A percentile compares a stretch with the other conserved stretches of the same genome.
Evolutionary conservation across 1,140 invertebrate genomes (phyloP).

Genomic region (Drosophila truncata): DNA sequence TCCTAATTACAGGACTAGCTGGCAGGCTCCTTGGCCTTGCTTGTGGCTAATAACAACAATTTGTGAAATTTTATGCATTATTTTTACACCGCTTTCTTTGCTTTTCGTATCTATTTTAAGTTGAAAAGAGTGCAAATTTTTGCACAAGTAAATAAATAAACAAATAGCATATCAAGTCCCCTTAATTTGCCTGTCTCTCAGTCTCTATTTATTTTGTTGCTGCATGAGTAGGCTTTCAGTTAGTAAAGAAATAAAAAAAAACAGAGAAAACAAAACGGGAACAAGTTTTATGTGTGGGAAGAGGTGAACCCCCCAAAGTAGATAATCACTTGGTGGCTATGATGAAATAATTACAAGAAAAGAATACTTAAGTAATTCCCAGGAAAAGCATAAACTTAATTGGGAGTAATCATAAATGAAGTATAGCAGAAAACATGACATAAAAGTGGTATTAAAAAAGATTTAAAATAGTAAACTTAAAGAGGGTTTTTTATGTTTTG

Average conservation of each 20-base stretch:
- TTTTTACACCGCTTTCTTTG: background rate
- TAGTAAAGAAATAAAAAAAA: background rate
- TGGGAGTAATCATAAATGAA: background rate
- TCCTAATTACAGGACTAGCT: constrained; percentile 59
- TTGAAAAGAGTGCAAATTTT: constrained; percentile 5
- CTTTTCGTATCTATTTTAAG: constrained; percentile 36
- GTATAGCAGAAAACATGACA: background rate
- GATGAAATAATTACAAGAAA: constrained; percentile 10
- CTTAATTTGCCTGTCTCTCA: constrained; percentile 22
- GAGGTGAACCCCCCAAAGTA: constrained; percentile 15
- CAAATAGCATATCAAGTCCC: constrained; percentile 29
- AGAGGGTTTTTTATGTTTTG: background rate
- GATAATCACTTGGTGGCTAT: constrained; percentile 6
- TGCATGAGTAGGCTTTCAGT: constrained; percentile 31
- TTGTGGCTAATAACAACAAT: background rate
- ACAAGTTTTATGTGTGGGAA: constrained; percentile 17
- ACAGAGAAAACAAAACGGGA: constrained; percentile 9
- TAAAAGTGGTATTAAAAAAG: background rate
- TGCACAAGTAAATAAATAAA: constrained; percentile 38
- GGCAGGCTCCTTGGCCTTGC: constrained; percentile 5
- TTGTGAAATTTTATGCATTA: background rate
- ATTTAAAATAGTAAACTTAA: background rate
- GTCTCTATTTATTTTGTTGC: constrained; percentile 4
- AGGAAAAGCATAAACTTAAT: constrained; percentile 8
- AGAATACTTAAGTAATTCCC: constrained; percentile 15